A percentile compares a stretch with the other conserved stretches of the same genome.
Evolutionary conservation across 2,113 vertebrate genomes (phyloP).

Genomic region (Dasyurus viverrinus): DNA sequence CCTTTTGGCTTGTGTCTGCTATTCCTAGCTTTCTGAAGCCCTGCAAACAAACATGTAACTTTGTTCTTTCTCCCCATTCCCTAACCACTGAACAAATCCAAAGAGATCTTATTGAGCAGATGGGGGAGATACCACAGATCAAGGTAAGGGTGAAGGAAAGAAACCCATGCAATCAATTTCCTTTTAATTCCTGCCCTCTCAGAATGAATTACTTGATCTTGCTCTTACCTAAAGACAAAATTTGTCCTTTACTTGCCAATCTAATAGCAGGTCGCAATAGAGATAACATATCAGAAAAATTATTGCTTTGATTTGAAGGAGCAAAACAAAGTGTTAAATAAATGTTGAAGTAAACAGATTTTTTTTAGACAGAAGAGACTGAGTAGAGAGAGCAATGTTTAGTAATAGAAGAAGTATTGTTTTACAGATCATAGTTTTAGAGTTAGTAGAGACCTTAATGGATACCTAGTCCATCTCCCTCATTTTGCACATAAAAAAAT

Average conservation of each 20-base stretch:
- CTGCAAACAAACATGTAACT: not conserved
- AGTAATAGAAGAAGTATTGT: not conserved
- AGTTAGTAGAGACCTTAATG: not conserved
- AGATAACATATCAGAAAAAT: not conserved
- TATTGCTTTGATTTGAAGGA: not conserved
- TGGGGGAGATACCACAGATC: not conserved
- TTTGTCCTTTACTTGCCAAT: not conserved
- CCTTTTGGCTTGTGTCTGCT: not conserved
- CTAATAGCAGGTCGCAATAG: not conserved
- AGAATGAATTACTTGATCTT: not conserved
- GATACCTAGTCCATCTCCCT: too few relatives aligned
- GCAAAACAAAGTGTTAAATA: not conserved
- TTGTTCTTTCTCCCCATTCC: not conserved
- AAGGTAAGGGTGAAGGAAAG: not conserved
- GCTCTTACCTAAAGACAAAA: not conserved
- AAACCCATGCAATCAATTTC: not conserved
- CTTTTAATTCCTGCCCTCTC: not conserved
- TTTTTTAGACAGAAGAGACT: not conserved
- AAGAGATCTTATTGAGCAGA: not conserved
- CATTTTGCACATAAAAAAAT: constrained; percentile 2
- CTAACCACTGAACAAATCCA: not conserved
- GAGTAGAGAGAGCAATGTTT: not conserved
- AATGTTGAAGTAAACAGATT: not conserved
- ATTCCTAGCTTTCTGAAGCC: not conserved
- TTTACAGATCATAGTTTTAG: not conserved